phyloP scores from a whole-genome alignment of 2,797 vertebrate species.

The Moxostoma hubbsi region DNA sequence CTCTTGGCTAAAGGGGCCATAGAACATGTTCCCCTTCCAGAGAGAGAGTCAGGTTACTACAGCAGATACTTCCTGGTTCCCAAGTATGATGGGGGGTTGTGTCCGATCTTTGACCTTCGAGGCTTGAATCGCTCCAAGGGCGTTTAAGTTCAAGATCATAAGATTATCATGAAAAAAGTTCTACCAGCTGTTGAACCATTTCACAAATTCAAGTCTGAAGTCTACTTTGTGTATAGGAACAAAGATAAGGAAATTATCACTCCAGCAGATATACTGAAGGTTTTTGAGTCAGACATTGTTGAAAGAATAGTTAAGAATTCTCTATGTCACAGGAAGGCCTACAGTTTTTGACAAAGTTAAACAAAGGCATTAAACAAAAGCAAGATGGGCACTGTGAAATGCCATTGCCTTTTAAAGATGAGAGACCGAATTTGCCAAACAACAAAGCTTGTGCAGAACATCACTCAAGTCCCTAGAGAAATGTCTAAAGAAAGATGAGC shows the following conservation, averaged over 20 bases:
- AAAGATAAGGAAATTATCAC: conserved; percentile 46
- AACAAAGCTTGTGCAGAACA: too few relatives aligned
- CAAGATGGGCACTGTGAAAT: background rate
- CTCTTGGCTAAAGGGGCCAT: too few relatives aligned
- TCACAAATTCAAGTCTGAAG: conserved; percentile 46
- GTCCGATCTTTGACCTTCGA: too few relatives aligned
- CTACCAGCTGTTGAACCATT: background rate
- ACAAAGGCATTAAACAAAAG: background rate
- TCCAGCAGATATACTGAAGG: conserved; percentile 40
- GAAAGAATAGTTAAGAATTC: conserved; percentile 22
- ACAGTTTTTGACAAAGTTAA: background rate
- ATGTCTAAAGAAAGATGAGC: too few relatives aligned
- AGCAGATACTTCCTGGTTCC: too few relatives aligned
- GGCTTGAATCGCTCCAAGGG: too few relatives aligned
- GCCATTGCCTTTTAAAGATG: background rate
- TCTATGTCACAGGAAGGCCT: background rate
- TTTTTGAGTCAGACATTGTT: conserved; percentile 2
- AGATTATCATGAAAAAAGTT: conserved; percentile 12
- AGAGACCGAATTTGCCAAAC: too few relatives aligned
- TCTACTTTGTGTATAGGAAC: conserved; percentile 35
- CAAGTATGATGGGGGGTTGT: too few relatives aligned
- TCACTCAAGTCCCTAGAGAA: too few relatives aligned
- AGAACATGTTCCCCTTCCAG: too few relatives aligned
- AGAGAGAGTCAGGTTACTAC: too few relatives aligned
- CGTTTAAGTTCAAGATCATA: too few relatives aligned